These are phyloP conservation scores for Oreohelix idahoensis DNA, from an alignment of 1,140 invertebrate genomes.

Conservation along the genomic window DNA sequence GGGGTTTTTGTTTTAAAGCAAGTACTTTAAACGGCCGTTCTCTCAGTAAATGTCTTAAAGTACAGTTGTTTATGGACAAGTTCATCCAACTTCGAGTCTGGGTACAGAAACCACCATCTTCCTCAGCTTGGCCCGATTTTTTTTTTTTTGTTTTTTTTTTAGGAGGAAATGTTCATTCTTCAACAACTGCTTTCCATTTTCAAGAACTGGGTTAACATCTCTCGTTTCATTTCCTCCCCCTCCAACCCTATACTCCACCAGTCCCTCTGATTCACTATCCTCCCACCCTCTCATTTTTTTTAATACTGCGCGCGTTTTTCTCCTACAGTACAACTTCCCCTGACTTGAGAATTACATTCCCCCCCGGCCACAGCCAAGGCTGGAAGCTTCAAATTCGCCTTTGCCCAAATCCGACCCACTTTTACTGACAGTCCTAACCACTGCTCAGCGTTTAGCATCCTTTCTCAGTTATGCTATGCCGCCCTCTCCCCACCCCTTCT, in stretches of 20 bases:
- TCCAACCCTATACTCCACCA: background rate
- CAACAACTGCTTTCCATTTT: conserved; percentile 1
- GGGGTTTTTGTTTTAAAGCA: too few relatives aligned
- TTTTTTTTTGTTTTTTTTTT: too few relatives aligned
- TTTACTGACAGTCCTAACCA: background rate
- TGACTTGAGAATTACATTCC: background rate
- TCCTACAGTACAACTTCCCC: background rate
- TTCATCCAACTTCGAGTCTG: too few relatives aligned
- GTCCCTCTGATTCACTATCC: background rate
- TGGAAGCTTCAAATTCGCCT: background rate
- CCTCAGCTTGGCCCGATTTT: background rate
- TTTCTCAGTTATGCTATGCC: too few relatives aligned
- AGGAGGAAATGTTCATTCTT: background rate
- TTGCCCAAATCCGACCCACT: background rate
- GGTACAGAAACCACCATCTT: background rate
- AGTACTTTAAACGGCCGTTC: too few relatives aligned
- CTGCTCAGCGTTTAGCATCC: too few relatives aligned
- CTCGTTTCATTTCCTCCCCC: background rate
- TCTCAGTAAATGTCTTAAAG: too few relatives aligned
- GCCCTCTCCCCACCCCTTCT: background rate
- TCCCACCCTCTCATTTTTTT: background rate
- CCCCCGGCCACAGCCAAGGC: background rate
- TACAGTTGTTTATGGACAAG: too few relatives aligned
- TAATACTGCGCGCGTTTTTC: background rate
- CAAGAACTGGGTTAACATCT: background rate